Conservation (phyloP, 2,797 vertebrate species). For the Poecile montanus region DNA sequence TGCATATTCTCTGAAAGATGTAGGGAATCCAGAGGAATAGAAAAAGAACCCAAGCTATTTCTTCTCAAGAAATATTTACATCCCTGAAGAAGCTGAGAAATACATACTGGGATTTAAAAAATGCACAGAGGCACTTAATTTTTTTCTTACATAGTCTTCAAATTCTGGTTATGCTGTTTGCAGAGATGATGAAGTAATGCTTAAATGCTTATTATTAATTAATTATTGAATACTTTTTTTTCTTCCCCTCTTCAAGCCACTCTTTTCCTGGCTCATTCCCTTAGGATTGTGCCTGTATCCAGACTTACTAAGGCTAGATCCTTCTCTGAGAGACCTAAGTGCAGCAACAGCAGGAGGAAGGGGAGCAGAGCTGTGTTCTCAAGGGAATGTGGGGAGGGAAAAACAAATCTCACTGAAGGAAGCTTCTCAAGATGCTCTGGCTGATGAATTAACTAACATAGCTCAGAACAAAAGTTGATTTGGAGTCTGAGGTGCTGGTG, state of each 20-base stretch:
- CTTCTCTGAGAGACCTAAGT: not conserved
- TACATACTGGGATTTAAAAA: not conserved
- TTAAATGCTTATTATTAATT: not conserved
- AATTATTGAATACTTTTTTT: too few relatives aligned
- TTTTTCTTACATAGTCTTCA: not conserved
- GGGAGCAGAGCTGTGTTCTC: not conserved
- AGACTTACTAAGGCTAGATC: not conserved
- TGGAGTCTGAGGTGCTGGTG: not conserved
- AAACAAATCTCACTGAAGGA: not conserved
- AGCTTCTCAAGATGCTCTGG: not conserved
- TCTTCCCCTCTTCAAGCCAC: not conserved
- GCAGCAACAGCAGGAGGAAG: not conserved
- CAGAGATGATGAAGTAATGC: not conserved
- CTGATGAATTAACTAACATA: not conserved
- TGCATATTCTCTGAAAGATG: not conserved
- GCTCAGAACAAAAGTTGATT: not conserved
- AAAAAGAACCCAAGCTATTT: not conserved
- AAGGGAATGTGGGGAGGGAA: fast-evolving
- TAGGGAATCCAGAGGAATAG: not conserved
- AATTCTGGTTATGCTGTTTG: not conserved
- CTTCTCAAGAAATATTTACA: not conserved
- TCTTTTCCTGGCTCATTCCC: not conserved
- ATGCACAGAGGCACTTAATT: not conserved
- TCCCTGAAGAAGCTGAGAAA: not conserved
- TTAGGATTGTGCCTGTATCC: not conserved